Percentiles rank a stretch among this genome's conserved stretches.
These are phyloP conservation scores for Hemichromis elongatus DNA, from an alignment of 2,113 vertebrate genomes.

Conservation along the genomic window DNA sequence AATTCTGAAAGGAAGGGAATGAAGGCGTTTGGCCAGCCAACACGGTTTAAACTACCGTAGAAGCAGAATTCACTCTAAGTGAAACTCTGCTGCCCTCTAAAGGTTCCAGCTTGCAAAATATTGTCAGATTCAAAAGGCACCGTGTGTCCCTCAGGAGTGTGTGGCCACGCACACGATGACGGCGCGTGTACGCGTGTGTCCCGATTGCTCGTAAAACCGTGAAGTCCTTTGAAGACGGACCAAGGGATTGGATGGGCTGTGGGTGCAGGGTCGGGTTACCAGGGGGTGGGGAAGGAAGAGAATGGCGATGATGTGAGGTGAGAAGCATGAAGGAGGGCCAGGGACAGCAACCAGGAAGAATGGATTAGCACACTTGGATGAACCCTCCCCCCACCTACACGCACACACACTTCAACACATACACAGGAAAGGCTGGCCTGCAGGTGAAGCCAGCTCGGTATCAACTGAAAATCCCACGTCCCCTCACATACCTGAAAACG, in stretches of 20 bases:
- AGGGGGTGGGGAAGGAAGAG: conserved; percentile 22
- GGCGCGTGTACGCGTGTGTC: neutral
- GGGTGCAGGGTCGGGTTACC: conserved; percentile 21
- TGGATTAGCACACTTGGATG: conserved; percentile 49
- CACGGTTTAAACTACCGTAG: neutral
- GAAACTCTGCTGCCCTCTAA: conserved; percentile 65
- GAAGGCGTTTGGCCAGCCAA: neutral
- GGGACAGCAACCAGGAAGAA: conserved; percentile 37
- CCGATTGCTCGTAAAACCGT: conserved; percentile 37
- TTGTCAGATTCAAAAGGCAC: neutral
- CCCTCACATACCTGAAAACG: neutral
- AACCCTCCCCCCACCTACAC: neutral
- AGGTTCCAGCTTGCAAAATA: conserved; percentile 14
- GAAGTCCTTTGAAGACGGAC: conserved; percentile 49
- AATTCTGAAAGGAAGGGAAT: neutral
- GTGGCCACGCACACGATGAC: neutral
- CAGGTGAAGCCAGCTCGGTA: conserved; percentile 2
- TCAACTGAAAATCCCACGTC: conserved; percentile 6
- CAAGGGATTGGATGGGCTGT: conserved; percentile 20
- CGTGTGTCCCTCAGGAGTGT: neutral
- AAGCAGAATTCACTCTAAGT: neutral
- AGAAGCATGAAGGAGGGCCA: conserved; percentile 48
- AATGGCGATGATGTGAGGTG: conserved; percentile 41
- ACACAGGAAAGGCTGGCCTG: neutral
- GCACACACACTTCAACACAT: neutral